Conservation (phyloP, 2,797 vertebrate genomes). For the Acestrorhynchus altus region DNA sequence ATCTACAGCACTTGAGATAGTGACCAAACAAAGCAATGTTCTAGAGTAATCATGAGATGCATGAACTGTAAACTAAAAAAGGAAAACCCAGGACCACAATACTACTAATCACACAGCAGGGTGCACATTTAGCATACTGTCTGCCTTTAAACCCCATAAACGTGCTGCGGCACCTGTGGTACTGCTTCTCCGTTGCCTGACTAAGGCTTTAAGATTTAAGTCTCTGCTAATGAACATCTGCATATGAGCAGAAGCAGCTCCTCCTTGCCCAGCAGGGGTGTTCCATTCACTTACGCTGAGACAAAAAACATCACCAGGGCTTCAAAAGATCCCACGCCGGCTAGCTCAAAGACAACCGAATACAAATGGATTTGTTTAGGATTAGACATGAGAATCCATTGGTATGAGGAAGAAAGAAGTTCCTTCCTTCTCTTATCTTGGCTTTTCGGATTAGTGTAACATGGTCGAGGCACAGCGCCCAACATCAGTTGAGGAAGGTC, state of each 20-base stretch:
- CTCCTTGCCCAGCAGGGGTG: constrained; percentile 43
- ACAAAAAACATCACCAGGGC: constrained; percentile 43
- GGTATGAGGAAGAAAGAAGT: constrained; percentile 19
- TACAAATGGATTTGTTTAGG: constrained; percentile 59
- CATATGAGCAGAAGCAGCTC: constrained; percentile 41
- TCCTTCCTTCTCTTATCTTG: constrained; percentile 37
- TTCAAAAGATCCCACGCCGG: constrained; percentile 41
- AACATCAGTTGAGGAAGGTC: constrained; percentile 36
- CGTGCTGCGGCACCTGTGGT: constrained; percentile 16
- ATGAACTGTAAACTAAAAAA: neutral
- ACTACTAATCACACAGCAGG: neutral
- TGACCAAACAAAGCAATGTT: neutral
- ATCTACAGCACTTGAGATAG: too few relatives aligned
- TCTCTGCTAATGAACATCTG: constrained; percentile 53
- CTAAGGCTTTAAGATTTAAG: constrained; percentile 32
- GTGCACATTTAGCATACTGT: neutral
- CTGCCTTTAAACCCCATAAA: constrained; percentile 6
- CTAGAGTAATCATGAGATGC: neutral
- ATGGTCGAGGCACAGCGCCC: constrained; percentile 25
- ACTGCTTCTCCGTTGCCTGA: constrained; percentile 12
- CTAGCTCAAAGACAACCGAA: constrained; percentile 46
- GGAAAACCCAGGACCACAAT: neutral
- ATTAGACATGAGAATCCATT: constrained; percentile 51
- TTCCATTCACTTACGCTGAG: constrained; percentile 46
- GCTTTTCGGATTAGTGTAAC: constrained; percentile 57